phyloP scores from a whole-genome alignment of 2,888 invertebrate species.

The Ptychoptera contaminata region DNA sequence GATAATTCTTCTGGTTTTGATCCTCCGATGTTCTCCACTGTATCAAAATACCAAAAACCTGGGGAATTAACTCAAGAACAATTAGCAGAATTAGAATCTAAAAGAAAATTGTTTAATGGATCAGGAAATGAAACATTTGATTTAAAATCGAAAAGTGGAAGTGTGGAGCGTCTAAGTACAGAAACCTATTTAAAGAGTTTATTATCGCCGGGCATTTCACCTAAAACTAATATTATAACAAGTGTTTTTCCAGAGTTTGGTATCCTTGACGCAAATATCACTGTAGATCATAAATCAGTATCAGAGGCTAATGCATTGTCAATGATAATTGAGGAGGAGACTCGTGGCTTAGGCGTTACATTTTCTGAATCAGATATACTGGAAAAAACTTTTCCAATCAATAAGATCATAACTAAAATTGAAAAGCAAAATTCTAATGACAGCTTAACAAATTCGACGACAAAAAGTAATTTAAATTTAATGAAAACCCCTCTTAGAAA shows the following conservation, averaged over 20 bases:
- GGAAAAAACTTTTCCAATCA: neutral
- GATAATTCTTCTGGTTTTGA: no score
- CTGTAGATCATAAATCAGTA: constrained; percentile 10
- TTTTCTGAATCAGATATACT: neutral
- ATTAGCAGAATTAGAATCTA: neutral
- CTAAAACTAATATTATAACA: neutral
- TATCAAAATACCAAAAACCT: no score
- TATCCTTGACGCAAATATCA: no score
- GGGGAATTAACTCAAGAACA: no score
- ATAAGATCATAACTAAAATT: neutral
- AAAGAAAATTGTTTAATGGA: neutral
- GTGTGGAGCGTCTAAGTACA: neutral
- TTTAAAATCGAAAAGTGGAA: neutral
- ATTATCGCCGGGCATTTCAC: neutral
- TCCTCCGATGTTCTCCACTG: no score
- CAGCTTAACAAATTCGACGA: neutral
- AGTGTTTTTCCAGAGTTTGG: neutral
- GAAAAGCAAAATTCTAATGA: neutral
- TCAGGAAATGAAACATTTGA: neutral
- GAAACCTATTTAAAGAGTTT: constrained; percentile 4
- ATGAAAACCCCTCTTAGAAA: constrained; percentile 23
- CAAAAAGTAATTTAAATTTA: neutral
- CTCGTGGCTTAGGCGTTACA: neutral
- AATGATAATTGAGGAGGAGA: constrained; percentile 1
- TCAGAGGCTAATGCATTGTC: constrained; percentile 10